Base-by-base conservation (phyloP, 2,797 vertebrate species). In the Sarcoramphus papa region DNA sequence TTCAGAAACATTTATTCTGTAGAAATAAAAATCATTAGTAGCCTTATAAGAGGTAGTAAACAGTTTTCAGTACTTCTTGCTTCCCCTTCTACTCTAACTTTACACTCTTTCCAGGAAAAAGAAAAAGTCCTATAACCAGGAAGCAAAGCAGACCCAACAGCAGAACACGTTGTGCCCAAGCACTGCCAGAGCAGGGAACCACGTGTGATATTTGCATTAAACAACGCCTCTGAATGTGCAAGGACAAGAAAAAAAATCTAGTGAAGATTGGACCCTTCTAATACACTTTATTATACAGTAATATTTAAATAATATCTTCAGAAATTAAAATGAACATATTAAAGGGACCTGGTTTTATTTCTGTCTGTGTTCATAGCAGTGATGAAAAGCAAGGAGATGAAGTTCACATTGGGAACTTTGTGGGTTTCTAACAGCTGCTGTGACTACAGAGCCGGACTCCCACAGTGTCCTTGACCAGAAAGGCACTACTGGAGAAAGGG, bases 141-240 rank as follows among this genome's bases (percentile, higher is more conserved):
- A 78, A 90, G 33, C 21, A 87, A 30, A 78, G 18, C 33, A 81
- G 22, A 45, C 43, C 6, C 33, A 62, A 20, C 6, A 51, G 27
- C 22, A n/a, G 50, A 84, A 78, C 17, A 20, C 0, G 0, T 43
- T 48, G 60, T 51, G 54, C 54, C n/a, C 2, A 1, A 79, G 76
- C 62, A 40, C 17, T 60, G 45, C 22, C 50, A 47, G 60, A 40
- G 65, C 30, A 73, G 33, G 25, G 54, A 90, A 33, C 47, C 15
- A 85, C 3, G 0, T 1, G 0, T 45, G 31, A 73, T 25, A 76
- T 50, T 62, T 0, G 0, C 33, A 79, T 37, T 70, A 67, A 90
- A 25, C 21, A 72, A 51, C 0, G 1, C n/a, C 37, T 82, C 21
- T 68, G 63, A 91, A 72, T 15, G 14, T 28, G 24, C 25, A 89